Evolutionary conservation across 2,797 vertebrate species (phyloP).

Genomic region (Pipistrellus nathusii): DNA sequence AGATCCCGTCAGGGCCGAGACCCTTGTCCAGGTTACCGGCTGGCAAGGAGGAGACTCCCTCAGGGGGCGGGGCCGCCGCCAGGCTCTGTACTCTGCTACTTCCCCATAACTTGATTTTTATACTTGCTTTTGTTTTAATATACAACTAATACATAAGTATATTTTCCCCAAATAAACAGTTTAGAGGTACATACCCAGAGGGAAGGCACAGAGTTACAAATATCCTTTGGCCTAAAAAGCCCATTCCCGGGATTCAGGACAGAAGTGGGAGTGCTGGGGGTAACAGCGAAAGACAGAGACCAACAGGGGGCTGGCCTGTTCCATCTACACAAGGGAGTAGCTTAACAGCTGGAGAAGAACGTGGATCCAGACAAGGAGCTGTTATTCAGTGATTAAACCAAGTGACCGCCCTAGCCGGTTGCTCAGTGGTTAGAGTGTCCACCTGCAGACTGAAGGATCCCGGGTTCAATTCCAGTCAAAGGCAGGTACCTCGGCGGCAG

Average conservation of each 20-base stretch:
- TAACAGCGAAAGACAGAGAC: neutral
- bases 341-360: neutral
- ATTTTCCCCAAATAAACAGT: neutral
- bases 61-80: neutral
- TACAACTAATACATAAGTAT: neutral
- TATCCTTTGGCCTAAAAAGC: neutral
- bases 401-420: neutral
- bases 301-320: neutral
- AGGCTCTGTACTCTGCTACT: neutral
- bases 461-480: neutral
- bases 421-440: neutral
- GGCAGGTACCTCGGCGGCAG: neutral
- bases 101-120: neutral
- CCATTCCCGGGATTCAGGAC: neutral
- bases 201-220: neutral
- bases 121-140: neutral
- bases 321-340: neutral
- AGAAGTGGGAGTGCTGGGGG: neutral
- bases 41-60: too few relatives aligned
- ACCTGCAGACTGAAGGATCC: neutral
- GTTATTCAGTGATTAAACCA: neutral
- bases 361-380: neutral
- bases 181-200: neutral
- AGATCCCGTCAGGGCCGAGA: neutral
- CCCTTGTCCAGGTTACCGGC: neutral